Evolutionary conservation across 2,113 vertebrate genomes (phyloP), one percentile per base, ranked within the genome.

Genomic region (Cephalopholis sonnerati): DNA sequence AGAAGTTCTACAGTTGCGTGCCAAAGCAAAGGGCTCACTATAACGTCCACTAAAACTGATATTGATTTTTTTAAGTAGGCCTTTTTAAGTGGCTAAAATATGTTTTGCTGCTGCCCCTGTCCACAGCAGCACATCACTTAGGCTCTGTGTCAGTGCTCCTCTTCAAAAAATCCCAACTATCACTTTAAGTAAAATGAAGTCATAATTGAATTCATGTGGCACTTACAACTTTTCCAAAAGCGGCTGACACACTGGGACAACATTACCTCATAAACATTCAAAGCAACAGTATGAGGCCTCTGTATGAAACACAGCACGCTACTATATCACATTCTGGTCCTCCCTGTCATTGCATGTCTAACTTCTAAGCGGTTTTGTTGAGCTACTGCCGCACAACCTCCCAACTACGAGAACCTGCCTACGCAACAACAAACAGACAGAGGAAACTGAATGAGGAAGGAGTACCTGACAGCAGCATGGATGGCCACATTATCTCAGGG

Each of bases 401-500:
- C 20, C 10, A 29, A 29, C 29, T 46, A 48, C 18, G 2, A 32
- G 20, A 27, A 29, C 11, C 50, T 79, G 58, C 51, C 46, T 39
- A 13, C 22, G 39, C 66, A 59, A 63, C 46, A 79, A 48, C 13
- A 17, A 69, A 39, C 13, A 48, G 22, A 41, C 20, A 72, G 8
- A 77, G 5, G 74, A 79, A 65, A 82, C 59, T 53, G 63, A 72
- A 71, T 2, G n/a, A 61, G 46, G 53, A 29, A 53, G 72, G 74
- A 89, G 85, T 66, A 77, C 81, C 86, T 86, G 92, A 89, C 83
- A 89, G 83, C 83, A 91, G 91, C 82, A 57, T 68, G 83, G 87
- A 92, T 62, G 89, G 93, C 82, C 84, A 83, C 79, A 90, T 90
- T 89, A 92, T 93, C 85, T 89, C 86, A 79, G 87, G 88, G 89